Evolutionary conservation across 2,797 vertebrate species (phyloP).

Genomic region (Setipinna tenuifilis): DNA sequence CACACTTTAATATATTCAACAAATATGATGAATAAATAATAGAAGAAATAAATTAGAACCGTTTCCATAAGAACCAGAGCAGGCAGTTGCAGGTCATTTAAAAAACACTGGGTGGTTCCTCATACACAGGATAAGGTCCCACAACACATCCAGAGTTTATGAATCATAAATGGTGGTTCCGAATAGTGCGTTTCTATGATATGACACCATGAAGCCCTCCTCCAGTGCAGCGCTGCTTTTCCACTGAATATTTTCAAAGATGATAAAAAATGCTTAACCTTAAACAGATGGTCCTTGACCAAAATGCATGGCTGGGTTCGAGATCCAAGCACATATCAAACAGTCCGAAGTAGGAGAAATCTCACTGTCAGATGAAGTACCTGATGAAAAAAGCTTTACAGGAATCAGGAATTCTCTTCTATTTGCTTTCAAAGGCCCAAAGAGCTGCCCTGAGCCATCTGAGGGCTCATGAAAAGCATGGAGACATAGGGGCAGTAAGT

Average conservation of each 20-base stretch:
- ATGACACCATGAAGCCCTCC: neutral
- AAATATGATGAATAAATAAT: neutral
- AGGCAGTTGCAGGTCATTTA: neutral
- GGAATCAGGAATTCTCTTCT: slow-evolving; percentile 14
- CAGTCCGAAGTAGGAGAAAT: neutral
- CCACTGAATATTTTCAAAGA: slow-evolving; percentile 7
- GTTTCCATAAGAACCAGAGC: neutral
- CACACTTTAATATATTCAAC: neutral
- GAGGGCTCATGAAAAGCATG: slow-evolving; percentile 21
- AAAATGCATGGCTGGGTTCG: neutral
- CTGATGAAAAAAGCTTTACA: neutral
- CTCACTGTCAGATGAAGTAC: neutral
- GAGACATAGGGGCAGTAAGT: slow-evolving; percentile 3
- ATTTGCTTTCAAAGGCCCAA: slow-evolving; percentile 8
- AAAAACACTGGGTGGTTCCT: slow-evolving; percentile 17
- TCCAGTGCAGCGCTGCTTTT: neutral
- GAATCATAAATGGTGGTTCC: slow-evolving; percentile 9
- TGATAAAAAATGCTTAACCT: slow-evolving; percentile 9
- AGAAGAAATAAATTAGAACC: neutral
- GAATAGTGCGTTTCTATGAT: slow-evolving; percentile 1
- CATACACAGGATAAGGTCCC: neutral
- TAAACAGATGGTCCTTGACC: slow-evolving; percentile 23
- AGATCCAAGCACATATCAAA: slow-evolving; percentile 6
- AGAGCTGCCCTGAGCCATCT: slow-evolving; percentile 1
- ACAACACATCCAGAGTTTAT: slow-evolving; percentile 4